These are phyloP conservation scores for Andricus grossulariae DNA, from an alignment of 1,140 invertebrate genomes.

Conservation along the genomic window DNA sequence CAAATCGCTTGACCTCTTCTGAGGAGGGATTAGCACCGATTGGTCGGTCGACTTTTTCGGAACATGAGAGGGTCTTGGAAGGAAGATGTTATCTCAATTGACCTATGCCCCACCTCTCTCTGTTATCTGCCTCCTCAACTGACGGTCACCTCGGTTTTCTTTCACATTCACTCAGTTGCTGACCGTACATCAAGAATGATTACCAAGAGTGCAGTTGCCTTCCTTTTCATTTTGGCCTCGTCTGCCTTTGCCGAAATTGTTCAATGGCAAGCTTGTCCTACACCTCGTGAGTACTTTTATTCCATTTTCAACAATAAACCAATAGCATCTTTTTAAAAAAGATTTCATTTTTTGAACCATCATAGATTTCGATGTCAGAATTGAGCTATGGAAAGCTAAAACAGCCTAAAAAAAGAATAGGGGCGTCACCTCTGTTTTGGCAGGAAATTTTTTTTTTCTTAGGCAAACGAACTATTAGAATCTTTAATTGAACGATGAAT, in stretches of 20 bases:
- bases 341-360: no score
- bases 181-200: constrained; percentile 60
- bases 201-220: constrained; percentile 52
- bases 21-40: no score
- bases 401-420: no score
- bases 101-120: constrained; percentile 63
- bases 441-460: no score
- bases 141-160: constrained; percentile 54
- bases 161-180: constrained; percentile 56
- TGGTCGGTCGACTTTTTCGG: no score
- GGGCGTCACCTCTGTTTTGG: no score
- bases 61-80: not conserved
- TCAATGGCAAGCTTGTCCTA: constrained; percentile 45
- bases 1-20: no score
- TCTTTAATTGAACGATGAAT: no score
- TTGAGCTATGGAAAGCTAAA: no score
- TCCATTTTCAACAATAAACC: not conserved
- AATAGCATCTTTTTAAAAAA: not conserved
- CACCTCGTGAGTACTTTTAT: constrained; percentile 53
- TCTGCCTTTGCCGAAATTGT: constrained; percentile 57
- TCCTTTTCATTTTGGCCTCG: constrained; percentile 50
- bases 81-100: constrained; percentile 66
- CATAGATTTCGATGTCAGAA: no score
- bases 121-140: constrained; percentile 52
- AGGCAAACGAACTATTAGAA: no score